phyloP scores from a whole-genome alignment of 2,113 vertebrate genomes.

The Channa argus region DNA sequence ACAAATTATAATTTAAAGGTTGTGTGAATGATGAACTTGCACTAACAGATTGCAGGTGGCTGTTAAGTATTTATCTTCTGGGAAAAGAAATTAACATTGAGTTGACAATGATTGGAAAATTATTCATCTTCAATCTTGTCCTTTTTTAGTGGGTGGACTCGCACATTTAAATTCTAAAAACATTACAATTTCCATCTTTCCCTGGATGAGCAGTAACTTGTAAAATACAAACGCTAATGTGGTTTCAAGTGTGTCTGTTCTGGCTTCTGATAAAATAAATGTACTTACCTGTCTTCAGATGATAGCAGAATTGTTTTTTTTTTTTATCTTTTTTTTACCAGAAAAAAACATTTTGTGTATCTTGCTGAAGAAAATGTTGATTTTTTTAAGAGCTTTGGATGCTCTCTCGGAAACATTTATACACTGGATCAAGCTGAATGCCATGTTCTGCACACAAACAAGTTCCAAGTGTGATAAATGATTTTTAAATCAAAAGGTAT shows the following conservation, averaged over 20 bases:
- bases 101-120: conserved; percentile 14
- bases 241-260: conserved; percentile 41
- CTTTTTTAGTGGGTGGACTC: not conserved
- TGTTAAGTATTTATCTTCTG: conserved; percentile 12
- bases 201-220: conserved; percentile 39
- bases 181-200: conserved; percentile 14
- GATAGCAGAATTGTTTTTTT: conserved; percentile 17
- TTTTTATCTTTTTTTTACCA: conserved; percentile 18
- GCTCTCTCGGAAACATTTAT: conserved; percentile 36
- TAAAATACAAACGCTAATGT: conserved; percentile 29
- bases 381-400: conserved; percentile 57
- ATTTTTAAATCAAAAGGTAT: conserved; percentile 3
- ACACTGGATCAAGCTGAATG: conserved; percentile 40
- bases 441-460: conserved; percentile 30
- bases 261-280: conserved; percentile 52
- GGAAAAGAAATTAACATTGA: conserved; percentile 27
- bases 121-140: conserved; percentile 10
- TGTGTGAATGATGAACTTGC: too few relatives aligned
- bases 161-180: conserved; percentile 5
- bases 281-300: conserved; percentile 39
- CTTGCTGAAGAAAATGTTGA: conserved; percentile 22
- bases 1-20: not conserved
- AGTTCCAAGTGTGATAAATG: conserved; percentile 34
- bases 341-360: conserved; percentile 11
- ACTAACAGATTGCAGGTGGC: conserved; percentile 28